Evolutionary conservation across 2,888 invertebrate genomes (phyloP), one percentile per base, ranked within the genome.

Genomic region (Meiosimyza decipiens): DNA sequence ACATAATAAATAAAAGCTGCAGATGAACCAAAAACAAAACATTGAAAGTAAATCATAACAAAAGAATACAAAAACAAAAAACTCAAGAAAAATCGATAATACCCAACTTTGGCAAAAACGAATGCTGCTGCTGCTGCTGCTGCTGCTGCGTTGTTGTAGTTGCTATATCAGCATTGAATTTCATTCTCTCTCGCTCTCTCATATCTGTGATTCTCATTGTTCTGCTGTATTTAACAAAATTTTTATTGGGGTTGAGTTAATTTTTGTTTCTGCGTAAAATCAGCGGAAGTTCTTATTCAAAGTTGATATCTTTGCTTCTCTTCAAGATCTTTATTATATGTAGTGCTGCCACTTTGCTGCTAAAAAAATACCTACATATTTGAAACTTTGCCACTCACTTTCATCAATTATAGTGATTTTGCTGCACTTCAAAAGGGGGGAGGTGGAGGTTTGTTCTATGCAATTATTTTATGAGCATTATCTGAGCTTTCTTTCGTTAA

Each of bases 41-140:
- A 33, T 18, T 40, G 40, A 40, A 40, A 40, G 40, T 40, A 40
- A 40, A 40, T 40, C 22, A 68, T 18, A 49, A 57, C 6, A 68
- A 22, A 2, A 9, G 40, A 40, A 22, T 55, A 47, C 33, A 22
- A 40, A 57, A 57, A 47, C 55, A 60, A 60, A 68, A 4, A 51
- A 40, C n/a, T n/a, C n/a, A 12, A 13, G 79, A 76, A 80, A 82
- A 83, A 82, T 82, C 82, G 79, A 84, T 82, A 82, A 77, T 79
- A 78, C 79, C 79, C 78, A 82, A 83, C 80, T 80, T 83, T 84
- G 83, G 83, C 82, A 82, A 79, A 78, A 50, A 16, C 60, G 7
- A 63, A 67, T 60, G 40, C 57, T 3, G 52, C 2, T 22, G 22
- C 22, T 22, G 22, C 59, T 63, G 63, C 47, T 50, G 54, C 49